phyloP scores from a whole-genome alignment of 2,113 vertebrate genomes.

The Todiramphus chloris region DNA sequence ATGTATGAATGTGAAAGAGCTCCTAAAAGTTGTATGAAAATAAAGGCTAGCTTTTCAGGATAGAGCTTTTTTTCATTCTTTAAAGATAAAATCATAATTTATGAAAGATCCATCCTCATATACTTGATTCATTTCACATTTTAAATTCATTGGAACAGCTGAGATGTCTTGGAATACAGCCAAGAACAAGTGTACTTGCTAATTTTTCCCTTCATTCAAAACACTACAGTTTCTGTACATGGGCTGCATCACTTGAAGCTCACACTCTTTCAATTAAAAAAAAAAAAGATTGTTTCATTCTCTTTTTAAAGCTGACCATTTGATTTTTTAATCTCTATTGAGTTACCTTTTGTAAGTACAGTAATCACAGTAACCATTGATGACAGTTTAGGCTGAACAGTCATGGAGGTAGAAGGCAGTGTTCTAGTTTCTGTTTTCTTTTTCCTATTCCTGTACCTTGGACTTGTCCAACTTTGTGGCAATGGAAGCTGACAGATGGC shows the following conservation, averaged over 20 bases:
- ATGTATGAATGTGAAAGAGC: not conserved
- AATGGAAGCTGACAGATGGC: not conserved
- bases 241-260: not conserved
- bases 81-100: not conserved
- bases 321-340: not conserved
- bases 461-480: not conserved
- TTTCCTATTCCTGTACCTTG: not conserved
- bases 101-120: not conserved
- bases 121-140: conserved; percentile 2
- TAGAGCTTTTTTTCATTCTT: not conserved
- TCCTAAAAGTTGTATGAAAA: not conserved
- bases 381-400: not conserved
- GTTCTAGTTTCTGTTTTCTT: not conserved
- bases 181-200: not conserved
- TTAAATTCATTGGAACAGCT: not conserved
- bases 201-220: not conserved
- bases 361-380: not conserved
- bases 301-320: not conserved
- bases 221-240: not conserved
- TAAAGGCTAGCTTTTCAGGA: not conserved
- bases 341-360: not conserved
- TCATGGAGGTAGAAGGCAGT: not conserved
- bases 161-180: not conserved
- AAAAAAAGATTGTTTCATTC: not conserved
- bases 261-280: not conserved